Evolutionary conservation across 2,888 invertebrate species (phyloP), one percentile per base, ranked within the genome.

Genomic region (Orthonevra nobilis): DNA sequence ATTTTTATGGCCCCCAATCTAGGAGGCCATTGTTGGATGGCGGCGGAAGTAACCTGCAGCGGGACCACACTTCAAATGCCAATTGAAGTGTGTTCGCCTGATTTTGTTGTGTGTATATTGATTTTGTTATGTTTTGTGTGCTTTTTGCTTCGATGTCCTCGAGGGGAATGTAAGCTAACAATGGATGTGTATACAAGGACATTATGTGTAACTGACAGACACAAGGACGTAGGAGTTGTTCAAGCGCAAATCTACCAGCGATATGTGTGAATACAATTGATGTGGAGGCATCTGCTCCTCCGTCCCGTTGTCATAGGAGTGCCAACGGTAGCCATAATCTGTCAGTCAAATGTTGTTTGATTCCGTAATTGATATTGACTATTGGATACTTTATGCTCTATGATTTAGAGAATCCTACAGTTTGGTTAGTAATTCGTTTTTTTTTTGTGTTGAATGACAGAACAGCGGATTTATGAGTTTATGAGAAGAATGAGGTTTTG

Each of bases 1-100:
- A 64, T 75, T 75, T 75, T 75, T 69, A 56, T 61, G 54, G 69
- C 69, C 30, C 12, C 26, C 14, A 3, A 17, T 14, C 0, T 19
- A 1, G 19, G 9, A 34, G 2, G 48, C 10, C 23, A 46, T 12
- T n/a, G n/a, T n/a, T 17, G 28, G 46, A 50, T 32, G 36, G 28
- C 6, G 36, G 46, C 38, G 14, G 58, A 34, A 52, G 52, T 64
- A 64, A 73, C 58, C 73, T 73, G 73, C 64, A 64, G 42, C 42
- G 69, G 50, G 75, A 50, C 75, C 75, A 75, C n/a, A n/a, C 75
- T 75, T 69, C 75, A 75, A 30, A 63, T 69, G 63, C 75, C 75
- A 75, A 69, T 75, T 69, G 63, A 63, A 75, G 61, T 68, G 74
- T 50, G 69, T 46, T 9, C 38, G 56, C 28, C 50, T 69, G 75